Evolutionary conservation across 2,888 invertebrate species (phyloP), one percentile per base, ranked within the genome.

Genomic region (Rhogogaster chlorosoma): DNA sequence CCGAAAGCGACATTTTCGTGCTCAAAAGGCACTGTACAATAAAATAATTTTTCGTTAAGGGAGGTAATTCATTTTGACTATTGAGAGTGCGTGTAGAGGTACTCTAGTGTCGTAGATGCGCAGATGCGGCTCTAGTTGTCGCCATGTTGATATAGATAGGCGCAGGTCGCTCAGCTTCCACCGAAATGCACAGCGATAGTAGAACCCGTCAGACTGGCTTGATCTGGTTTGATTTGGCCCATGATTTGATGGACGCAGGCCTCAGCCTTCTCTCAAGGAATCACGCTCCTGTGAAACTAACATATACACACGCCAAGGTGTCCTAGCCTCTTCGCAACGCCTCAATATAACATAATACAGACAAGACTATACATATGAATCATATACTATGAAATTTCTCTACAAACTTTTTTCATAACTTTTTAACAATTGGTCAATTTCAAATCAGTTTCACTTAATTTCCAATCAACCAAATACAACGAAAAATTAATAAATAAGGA

Each of bases 281-380:
- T 90, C 89, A 90, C 87, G 89, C 90, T 92, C 93, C 93, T 93
- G 93, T 93, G 93, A 93, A 93, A 93, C 93, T 93, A 93, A 93
- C 91, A 93, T 90, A 93, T 93, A 93, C 93, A 93, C 93, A 92
- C 92, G 93, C 93, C 92, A 92, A 93, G 89, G 91, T 90, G 90
- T 90, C 90, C 89, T 87, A 87, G 42, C 88, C 88, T 86, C 88
- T 67, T 67, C 67, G 64, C 67, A 83, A 45, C 9, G 67, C 83
- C 83, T 64, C 83, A 67, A 83, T 45, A 83, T n/a, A 67, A 83
- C 32, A 83, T 45, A n/a, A 45, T 29, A 83, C 22, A 70, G n/a
- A 15, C 67, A 61, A 67, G 45, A 67, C n/a, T 57, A 32, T 38
- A 29, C n/a, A n/a, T 36, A n/a, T n/a, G 10, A 15, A 70, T 3